These are phyloP conservation scores for Drosophila rellima DNA, from an alignment of 2,888 invertebrate genomes.

Conservation along the genomic window DNA sequence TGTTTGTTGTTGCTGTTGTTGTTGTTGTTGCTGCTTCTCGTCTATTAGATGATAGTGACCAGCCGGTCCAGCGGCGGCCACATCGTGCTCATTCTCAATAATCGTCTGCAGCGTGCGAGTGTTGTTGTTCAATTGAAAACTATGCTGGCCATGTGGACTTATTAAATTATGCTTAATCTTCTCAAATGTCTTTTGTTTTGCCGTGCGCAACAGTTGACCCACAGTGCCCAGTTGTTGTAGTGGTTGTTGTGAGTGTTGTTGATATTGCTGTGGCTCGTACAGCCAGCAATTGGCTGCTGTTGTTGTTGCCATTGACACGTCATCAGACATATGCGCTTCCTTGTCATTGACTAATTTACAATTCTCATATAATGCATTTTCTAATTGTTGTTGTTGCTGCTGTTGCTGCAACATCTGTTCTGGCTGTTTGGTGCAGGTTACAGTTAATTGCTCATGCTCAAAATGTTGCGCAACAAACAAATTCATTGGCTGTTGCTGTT, in stretches of 20 bases:
- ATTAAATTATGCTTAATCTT: slow-evolving; percentile 83
- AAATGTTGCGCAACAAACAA: slow-evolving; percentile 49
- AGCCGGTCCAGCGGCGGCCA: slow-evolving; percentile 75
- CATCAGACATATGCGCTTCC: slow-evolving; percentile 56
- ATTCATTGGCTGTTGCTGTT: slow-evolving; percentile 72
- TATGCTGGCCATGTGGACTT: slow-evolving; percentile 74
- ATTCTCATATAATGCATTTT: slow-evolving; percentile 71
- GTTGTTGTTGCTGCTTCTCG: slow-evolving; percentile 73
- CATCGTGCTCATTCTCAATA: slow-evolving; percentile 83
- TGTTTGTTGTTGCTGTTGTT: slow-evolving; percentile 36
- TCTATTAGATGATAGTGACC: slow-evolving; percentile 83
- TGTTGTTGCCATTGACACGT: slow-evolving; percentile 47
- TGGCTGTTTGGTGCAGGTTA: slow-evolving; percentile 84
- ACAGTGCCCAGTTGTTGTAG: slow-evolving; percentile 66
- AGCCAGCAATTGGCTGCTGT: slow-evolving; percentile 22
- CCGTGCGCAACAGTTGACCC: slow-evolving; percentile 82
- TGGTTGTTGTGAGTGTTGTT: slow-evolving; percentile 35
- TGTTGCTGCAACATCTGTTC: slow-evolving; percentile 81
- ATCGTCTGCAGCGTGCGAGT: slow-evolving; percentile 82
- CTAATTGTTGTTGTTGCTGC: slow-evolving; percentile 53
- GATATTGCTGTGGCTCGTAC: slow-evolving; percentile 30
- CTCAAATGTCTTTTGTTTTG: slow-evolving; percentile 84
- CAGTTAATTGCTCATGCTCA: slow-evolving; percentile 78
- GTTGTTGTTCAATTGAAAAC: slow-evolving; percentile 65
- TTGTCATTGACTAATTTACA: slow-evolving; percentile 55